phyloP scores from a whole-genome alignment of 2,113 vertebrate genomes.

The Mobula birostris region DNA sequence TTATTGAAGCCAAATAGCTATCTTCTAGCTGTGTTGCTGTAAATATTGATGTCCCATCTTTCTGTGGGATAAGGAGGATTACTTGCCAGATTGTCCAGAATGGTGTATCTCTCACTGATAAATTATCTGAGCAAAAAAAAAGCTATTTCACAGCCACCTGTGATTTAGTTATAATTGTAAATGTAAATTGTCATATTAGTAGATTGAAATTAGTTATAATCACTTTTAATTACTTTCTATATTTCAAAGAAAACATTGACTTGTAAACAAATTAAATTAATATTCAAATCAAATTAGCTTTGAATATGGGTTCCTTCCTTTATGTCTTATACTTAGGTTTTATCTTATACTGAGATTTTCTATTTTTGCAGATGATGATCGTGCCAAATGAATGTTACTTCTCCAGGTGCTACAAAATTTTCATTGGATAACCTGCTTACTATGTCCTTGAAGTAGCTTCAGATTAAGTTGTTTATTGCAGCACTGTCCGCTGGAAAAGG shows the following conservation, averaged over 20 bases:
- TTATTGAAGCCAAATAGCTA: neutral
- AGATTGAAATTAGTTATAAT: neutral
- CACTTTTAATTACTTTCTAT: neutral
- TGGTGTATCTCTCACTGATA: neutral
- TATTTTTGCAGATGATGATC: neutral
- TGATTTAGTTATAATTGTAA: neutral
- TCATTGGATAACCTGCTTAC: neutral
- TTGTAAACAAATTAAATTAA: neutral
- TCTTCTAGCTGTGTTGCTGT: neutral
- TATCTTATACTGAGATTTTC: neutral
- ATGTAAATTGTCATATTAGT: neutral
- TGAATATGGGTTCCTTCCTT: neutral
- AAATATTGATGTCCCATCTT: neutral
- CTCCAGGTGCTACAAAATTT: neutral
- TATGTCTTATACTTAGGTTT: neutral
- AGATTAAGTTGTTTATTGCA: no score
- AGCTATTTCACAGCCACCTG: neutral
- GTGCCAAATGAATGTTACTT: neutral
- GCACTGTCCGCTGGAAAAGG: no score
- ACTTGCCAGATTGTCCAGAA: neutral
- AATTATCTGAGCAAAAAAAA: no score
- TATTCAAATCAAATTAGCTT: neutral
- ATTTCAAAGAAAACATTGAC: neutral
- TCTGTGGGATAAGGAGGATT: neutral
- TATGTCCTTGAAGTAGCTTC: neutral